Evolutionary conservation across 2,888 invertebrate genomes (phyloP).

Genomic region (Malthinus flaveolus): DNA sequence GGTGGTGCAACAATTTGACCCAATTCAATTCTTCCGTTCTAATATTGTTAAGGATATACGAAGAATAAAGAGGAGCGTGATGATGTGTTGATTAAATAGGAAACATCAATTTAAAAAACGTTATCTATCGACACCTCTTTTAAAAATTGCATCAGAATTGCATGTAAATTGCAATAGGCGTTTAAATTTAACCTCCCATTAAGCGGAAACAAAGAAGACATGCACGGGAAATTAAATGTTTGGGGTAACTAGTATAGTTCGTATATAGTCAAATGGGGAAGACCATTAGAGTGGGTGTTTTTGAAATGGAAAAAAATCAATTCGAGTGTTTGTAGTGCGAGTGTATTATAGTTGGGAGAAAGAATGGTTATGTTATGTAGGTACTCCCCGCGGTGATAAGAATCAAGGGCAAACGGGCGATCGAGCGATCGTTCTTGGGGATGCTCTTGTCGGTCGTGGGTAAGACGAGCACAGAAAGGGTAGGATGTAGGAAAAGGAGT

Average conservation of each 20-base stretch:
- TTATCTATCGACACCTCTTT: slow-evolving; percentile 11
- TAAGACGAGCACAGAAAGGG: slow-evolving; percentile 17
- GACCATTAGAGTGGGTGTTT: slow-evolving; percentile 38
- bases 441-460: slow-evolving; percentile 22
- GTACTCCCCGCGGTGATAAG: slow-evolving; percentile 42
- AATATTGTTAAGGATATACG: no score
- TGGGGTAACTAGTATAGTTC: slow-evolving; percentile 43
- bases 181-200: slow-evolving; percentile 47
- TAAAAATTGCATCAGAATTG: slow-evolving; percentile 44
- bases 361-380: slow-evolving; percentile 15
- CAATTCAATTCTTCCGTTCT: no score
- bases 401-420: slow-evolving; percentile 49
- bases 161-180: slow-evolving; percentile 44
- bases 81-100: not conserved
- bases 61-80: no score
- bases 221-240: slow-evolving; percentile 54
- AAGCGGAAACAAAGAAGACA: slow-evolving; percentile 48
- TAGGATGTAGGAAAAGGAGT: slow-evolving; percentile 32
- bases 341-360: slow-evolving; percentile 39
- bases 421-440: slow-evolving; percentile 46
- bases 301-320: slow-evolving; percentile 41
- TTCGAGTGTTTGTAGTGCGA: slow-evolving; percentile 39
- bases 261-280: slow-evolving; percentile 45
- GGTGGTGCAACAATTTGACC: no score
- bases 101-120: not conserved